Base-by-base conservation (phyloP, 2,797 vertebrate species). In the Eupleurogrammus muticus region DNA sequence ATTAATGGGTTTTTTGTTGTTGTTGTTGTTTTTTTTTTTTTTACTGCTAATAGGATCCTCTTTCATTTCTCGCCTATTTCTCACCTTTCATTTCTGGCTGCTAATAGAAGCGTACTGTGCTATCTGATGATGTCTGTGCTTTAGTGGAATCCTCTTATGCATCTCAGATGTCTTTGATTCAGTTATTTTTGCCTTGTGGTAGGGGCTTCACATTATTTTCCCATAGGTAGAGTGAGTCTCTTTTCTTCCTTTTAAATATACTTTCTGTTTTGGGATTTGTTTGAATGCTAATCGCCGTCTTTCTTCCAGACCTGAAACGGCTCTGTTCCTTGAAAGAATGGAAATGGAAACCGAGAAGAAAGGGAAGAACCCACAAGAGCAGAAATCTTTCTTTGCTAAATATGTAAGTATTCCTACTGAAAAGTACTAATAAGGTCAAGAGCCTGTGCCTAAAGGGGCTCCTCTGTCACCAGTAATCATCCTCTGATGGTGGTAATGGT, bases 351-450 rank as follows among this genome's bases (percentile, higher is more conserved):
- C 94, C 38, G 96, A 96, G 19, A 97, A 97, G 88, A 97, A 97
- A 86, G 95, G 94, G 36, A 97, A 96, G 87, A 97, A 96, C 83
- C 96, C 97, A 0, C 97, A 98, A 85, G 97, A 98, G 82, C 97
- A 98, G 93, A 97, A 97, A 72, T 97, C 96, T 21, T 98, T 98
- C 85, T 97, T 98, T 24, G 97, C 97, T 54, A 97, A 96, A 98
- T 97, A 97, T 9, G 96, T 97, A 90, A 96, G 96, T 95, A 59
- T 9, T 50, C 19, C 1, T 0, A 19, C 46, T 32, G 58, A 63
- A 61, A 66, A 64, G 34, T 32, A 59, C 54, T 56, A 53, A 68
- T 57, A 16, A 32, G 47, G 34, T 49, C 23, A 2, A 5, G 11
- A 2, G 34, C 34, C 55, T 40, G 42, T 50, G 21, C 5, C 14